A percentile compares a stretch with the other conserved stretches of the same genome.
These are phyloP conservation scores for Pseudotriccus pelzelni DNA, from an alignment of 2,797 vertebrate genomes.

Conservation along the genomic window DNA sequence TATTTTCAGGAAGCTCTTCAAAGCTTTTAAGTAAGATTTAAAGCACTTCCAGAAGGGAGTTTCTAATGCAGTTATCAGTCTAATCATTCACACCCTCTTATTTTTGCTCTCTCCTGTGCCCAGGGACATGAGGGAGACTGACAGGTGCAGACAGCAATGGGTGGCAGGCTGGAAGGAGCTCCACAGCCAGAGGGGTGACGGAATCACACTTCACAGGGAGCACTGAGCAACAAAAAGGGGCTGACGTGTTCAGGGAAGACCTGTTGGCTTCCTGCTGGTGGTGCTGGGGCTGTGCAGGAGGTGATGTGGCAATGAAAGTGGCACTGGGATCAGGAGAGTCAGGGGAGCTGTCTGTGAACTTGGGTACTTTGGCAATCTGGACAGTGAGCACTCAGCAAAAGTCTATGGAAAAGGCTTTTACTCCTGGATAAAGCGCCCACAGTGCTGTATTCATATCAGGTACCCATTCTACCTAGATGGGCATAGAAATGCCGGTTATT, in stretches of 20 bases:
- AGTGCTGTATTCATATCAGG: neutral
- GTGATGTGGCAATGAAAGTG: rapidly evolving
- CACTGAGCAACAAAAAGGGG: neutral
- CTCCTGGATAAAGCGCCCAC: rapidly evolving
- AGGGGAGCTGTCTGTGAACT: neutral
- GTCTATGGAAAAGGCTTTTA: neutral
- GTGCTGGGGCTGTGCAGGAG: neutral
- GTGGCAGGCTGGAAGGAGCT: neutral
- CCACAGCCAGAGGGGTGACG: rapidly evolving
- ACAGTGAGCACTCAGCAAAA: neutral
- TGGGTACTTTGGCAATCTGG: neutral
- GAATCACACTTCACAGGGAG: rapidly evolving
- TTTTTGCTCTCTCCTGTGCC: neutral
- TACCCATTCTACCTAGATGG: neutral
- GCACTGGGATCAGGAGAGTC: rapidly evolving
- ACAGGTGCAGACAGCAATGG: rapidly evolving
- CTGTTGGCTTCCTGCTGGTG: neutral
- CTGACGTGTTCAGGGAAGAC: neutral
- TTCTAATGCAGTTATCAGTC: neutral
- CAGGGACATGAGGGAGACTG: rapidly evolving
- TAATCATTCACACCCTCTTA: neutral
- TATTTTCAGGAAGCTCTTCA: conserved; percentile 13
- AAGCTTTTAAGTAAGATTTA: neutral
- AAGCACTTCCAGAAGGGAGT: neutral
- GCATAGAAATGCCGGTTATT: neutral